Evolutionary conservation across 2,888 invertebrate species (phyloP).

Genomic region (Chrysolina oricalcia): DNA sequence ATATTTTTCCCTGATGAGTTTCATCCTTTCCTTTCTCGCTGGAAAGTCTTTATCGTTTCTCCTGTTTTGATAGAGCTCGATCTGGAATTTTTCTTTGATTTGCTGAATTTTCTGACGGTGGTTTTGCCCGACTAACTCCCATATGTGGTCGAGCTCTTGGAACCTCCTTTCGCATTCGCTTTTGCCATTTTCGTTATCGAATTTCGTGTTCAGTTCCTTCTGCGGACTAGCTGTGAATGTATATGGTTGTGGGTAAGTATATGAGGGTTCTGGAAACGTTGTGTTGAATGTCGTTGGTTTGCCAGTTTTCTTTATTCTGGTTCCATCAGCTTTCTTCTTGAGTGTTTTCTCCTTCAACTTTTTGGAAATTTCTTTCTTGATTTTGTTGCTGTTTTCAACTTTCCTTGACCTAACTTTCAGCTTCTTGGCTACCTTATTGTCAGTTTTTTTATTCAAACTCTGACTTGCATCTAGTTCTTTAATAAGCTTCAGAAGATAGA

Average conservation of each 20-base stretch:
- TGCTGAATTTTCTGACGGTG: constrained; percentile 59
- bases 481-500: constrained; percentile 59
- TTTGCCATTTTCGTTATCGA: constrained; percentile 57
- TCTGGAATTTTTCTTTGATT: constrained; percentile 60
- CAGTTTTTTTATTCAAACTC: not conserved
- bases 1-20: constrained; percentile 59
- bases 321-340: constrained; percentile 26
- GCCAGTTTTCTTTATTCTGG: constrained; percentile 28
- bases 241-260: not conserved
- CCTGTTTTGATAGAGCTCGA: constrained; percentile 57
- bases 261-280: not conserved
- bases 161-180: constrained; percentile 62
- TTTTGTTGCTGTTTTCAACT: not conserved
- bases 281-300: not conserved
- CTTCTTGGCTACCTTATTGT: not conserved
- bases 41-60: constrained; percentile 56
- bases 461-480: constrained; percentile 53
- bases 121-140: constrained; percentile 55
- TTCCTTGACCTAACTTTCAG: constrained; percentile 13
- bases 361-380: constrained; percentile 26
- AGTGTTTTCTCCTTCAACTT: constrained; percentile 26
- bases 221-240: not conserved
- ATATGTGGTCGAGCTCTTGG: constrained; percentile 59
- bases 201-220: not conserved
- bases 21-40: constrained; percentile 56